Evolutionary conservation across 2,888 invertebrate species (phyloP).

Genomic region (Sipha maydis): DNA sequence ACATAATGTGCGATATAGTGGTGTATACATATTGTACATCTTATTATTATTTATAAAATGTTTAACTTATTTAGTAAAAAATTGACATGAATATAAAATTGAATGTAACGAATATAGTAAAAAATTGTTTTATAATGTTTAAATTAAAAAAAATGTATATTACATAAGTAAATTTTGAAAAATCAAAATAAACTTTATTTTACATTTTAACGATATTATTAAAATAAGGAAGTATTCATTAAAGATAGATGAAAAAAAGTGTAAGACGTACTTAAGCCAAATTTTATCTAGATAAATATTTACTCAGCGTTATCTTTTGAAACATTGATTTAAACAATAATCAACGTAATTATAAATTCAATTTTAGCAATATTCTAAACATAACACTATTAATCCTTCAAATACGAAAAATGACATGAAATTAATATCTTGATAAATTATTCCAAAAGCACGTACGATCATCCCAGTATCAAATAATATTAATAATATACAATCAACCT

Average conservation of each 20-base stretch:
- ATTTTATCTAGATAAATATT: neutral
- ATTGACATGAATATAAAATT: neutral
- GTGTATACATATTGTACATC: too few relatives aligned
- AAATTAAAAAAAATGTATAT: too few relatives aligned
- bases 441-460: conserved; percentile 45
- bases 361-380: conserved; percentile 3
- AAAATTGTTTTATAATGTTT: too few relatives aligned
- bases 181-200: neutral
- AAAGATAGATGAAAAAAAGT: too few relatives aligned
- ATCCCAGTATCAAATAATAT: conserved; percentile 6
- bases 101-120: neutral
- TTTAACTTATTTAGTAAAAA: neutral
- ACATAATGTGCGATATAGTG: too few relatives aligned
- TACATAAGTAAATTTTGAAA: neutral
- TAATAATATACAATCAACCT: neutral
- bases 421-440: conserved; percentile 29
- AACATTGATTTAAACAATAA: neutral
- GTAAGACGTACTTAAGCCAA: neutral
- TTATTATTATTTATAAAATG: too few relatives aligned
- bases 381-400: conserved; percentile 9
- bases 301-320: neutral
- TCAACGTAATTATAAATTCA: neutral
- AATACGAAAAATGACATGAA: conserved; percentile 33
- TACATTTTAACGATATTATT: neutral
- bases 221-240: too few relatives aligned